Conservation (phyloP, 2,888 invertebrate genomes). For the Asteroscopus sphinx region DNA sequence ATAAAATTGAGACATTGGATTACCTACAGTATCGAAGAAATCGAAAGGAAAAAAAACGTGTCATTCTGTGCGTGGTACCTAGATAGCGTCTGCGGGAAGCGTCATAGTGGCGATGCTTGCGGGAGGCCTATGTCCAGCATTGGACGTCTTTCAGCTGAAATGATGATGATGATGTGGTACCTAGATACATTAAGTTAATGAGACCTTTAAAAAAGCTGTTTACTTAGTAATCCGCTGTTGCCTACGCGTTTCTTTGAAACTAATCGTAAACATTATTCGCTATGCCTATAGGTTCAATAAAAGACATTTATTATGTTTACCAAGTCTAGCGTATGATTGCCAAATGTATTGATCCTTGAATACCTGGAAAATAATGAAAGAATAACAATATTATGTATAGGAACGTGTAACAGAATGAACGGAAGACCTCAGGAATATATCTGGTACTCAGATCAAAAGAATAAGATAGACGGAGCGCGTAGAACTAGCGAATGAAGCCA, state of each 20-base stretch:
- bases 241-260: slow-evolving; percentile 11
- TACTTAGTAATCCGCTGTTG: slow-evolving; percentile 13
- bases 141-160: too few relatives aligned
- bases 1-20: neutral
- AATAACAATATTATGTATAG: slow-evolving; percentile 15
- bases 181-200: slow-evolving; percentile 4
- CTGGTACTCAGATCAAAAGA: too few relatives aligned
- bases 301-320: slow-evolving; percentile 2
- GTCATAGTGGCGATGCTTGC: too few relatives aligned
- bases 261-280: slow-evolving; percentile 19
- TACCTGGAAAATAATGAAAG: slow-evolving; percentile 8
- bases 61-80: too few relatives aligned
- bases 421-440: too few relatives aligned
- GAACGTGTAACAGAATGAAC: too few relatives aligned
- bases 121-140: too few relatives aligned
- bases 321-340: slow-evolving; percentile 13
- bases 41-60: slow-evolving; percentile 1
- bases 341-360: slow-evolving; percentile 6
- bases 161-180: neutral
- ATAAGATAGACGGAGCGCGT: too few relatives aligned
- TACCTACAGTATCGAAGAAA: neutral
- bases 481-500: too few relatives aligned
- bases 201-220: slow-evolving; percentile 4
- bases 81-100: too few relatives aligned
- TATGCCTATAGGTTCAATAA: slow-evolving; percentile 11